These are phyloP conservation scores for Suncus etruscus DNA, from an alignment of 2,113 vertebrate genomes.

Conservation along the genomic window DNA sequence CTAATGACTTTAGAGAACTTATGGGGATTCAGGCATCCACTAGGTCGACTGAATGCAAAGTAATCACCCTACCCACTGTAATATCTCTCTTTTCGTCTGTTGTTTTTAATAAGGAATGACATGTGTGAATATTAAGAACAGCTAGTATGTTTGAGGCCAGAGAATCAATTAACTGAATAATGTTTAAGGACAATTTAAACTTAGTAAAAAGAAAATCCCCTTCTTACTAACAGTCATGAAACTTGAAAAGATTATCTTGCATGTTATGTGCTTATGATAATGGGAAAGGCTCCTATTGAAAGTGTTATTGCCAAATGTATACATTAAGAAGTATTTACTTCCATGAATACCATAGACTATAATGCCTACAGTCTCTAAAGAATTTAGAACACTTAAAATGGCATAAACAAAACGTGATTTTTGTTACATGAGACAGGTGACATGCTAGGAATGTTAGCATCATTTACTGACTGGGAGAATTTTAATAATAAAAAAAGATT, in stretches of 20 bases:
- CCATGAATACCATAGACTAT: slow-evolving; percentile 16
- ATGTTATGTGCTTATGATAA: slow-evolving; percentile 29
- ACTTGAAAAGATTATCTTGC: not conserved
- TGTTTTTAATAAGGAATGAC: too few relatives aligned
- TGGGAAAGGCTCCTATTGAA: not conserved
- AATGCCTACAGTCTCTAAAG: slow-evolving; percentile 44
- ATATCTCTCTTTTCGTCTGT: too few relatives aligned
- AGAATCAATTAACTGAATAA: not conserved
- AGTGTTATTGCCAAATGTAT: slow-evolving; percentile 8
- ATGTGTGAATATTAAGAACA: not conserved
- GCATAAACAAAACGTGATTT: slow-evolving; percentile 29
- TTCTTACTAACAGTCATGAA: not conserved
- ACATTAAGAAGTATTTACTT: slow-evolving; percentile 20
- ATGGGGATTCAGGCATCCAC: too few relatives aligned
- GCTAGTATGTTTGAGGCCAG: not conserved
- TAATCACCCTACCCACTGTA: too few relatives aligned
- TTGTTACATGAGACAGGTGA: slow-evolving; percentile 59
- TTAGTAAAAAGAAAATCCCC: not conserved
- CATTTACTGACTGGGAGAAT: slow-evolving; percentile 70
- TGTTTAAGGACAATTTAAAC: not conserved
- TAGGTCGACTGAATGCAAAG: too few relatives aligned
- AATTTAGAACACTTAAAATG: slow-evolving; percentile 52
- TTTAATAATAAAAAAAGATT: slow-evolving; percentile 66
- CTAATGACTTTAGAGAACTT: too few relatives aligned
- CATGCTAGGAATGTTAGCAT: slow-evolving; percentile 43